phyloP scores from a whole-genome alignment of 2,888 invertebrate genomes.

The Parapristionchus giblindavisi region DNA sequence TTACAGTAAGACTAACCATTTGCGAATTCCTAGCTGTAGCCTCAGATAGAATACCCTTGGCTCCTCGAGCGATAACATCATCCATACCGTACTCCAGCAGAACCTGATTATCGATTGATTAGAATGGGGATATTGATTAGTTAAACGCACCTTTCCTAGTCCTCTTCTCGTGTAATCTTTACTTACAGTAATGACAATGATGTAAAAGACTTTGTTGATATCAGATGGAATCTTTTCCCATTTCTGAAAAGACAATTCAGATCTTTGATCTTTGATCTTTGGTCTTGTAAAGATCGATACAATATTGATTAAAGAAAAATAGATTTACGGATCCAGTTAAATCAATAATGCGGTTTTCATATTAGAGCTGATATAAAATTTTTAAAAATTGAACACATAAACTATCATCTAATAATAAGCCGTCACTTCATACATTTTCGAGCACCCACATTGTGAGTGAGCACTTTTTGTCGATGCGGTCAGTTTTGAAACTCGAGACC shows the following conservation, averaged over 20 bases:
- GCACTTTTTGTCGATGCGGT: no score
- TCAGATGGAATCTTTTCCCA: background rate
- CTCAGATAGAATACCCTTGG: conserved; percentile 5
- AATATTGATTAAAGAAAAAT: no score
- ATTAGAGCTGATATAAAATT: no score
- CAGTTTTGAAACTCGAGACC: no score
- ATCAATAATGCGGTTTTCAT: no score
- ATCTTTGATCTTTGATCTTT: no score
- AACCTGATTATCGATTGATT: background rate
- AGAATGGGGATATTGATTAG: background rate
- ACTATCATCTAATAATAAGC: no score
- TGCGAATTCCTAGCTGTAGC: conserved; percentile 26
- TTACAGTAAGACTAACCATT: background rate
- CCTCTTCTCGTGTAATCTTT: conserved; percentile 8
- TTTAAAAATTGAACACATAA: no score
- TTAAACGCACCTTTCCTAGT: background rate
- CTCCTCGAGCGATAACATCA: background rate
- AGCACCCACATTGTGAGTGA: no score
- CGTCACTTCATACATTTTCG: no score
- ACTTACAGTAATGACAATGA: conserved; percentile 6
- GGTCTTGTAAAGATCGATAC: no score
- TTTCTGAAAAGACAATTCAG: conserved; percentile 6
- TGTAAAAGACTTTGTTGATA: conserved; percentile 2
- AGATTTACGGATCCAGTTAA: no score
- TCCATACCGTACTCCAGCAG: conserved; percentile 28